Conservation (phyloP, 1,140 invertebrate genomes). For the Hycleus cichorii region DNA sequence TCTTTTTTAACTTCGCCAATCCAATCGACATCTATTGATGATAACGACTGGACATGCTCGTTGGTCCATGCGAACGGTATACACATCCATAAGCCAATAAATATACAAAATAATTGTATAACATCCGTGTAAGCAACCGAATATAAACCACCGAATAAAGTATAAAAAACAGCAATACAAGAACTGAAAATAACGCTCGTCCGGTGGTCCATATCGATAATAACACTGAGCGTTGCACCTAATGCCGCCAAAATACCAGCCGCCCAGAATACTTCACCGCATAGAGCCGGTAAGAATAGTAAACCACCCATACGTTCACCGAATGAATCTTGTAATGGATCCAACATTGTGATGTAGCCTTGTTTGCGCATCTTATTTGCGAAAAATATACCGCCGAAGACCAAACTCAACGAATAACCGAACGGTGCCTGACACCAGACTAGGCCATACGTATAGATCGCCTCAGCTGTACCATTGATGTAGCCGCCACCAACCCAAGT, state of each 20-base stretch:
- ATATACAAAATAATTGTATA: slow-evolving; percentile 97
- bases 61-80: slow-evolving; percentile 93
- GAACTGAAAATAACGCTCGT: slow-evolving; percentile 92
- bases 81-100: slow-evolving; percentile 96
- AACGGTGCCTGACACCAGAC: slow-evolving; percentile 97
- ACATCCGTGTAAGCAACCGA: slow-evolving; percentile 98
- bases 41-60: slow-evolving; percentile 69
- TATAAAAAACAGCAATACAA: slow-evolving; percentile 95
- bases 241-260: slow-evolving; percentile 37
- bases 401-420: slow-evolving; percentile 90
- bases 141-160: slow-evolving; percentile 94
- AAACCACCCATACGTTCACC: slow-evolving; percentile 95
- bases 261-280: slow-evolving; percentile 65
- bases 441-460: slow-evolving; percentile 83
- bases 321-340: slow-evolving; percentile 93
- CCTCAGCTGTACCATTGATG: slow-evolving; percentile 97
- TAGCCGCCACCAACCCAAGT: slow-evolving; percentile 99
- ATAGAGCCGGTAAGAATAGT: slow-evolving; percentile 91
- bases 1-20: slow-evolving; percentile 68
- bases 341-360: slow-evolving; percentile 98
- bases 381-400: slow-evolving; percentile 95
- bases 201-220: slow-evolving; percentile 89
- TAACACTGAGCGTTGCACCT: slow-evolving; percentile 91
- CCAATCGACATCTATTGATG: slow-evolving; percentile 81
- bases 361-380: slow-evolving; percentile 95